A percentile compares a stretch with the other conserved stretches of the same genome.
Conservation (phyloP, 2,888 invertebrate species). For the Cyrtodaria siliqua region DNA sequence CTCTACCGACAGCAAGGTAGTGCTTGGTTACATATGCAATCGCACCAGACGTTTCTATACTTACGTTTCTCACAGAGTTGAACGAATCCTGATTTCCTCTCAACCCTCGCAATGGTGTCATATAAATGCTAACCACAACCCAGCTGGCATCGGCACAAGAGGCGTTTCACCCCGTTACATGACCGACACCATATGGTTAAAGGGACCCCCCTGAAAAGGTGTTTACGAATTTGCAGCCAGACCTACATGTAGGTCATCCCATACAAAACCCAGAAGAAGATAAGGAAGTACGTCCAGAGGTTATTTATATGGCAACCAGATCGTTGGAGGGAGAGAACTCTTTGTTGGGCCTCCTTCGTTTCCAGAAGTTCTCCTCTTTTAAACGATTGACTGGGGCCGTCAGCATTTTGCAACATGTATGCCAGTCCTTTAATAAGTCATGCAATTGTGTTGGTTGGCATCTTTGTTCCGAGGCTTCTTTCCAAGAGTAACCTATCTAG, state of each 20-base stretch:
- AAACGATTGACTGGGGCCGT: conserved; percentile 14
- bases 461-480: neutral
- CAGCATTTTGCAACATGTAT: conserved; percentile 16
- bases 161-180: neutral
- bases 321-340: neutral
- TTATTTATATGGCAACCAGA: conserved; percentile 16
- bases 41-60: neutral
- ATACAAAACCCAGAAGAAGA: conserved; percentile 27
- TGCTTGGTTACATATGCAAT: neutral
- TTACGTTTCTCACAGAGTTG: neutral
- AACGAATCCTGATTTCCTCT: neutral
- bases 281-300: conserved; percentile 27
- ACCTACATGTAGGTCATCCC: neutral
- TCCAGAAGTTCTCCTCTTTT: conserved; percentile 39
- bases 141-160: neutral
- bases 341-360: neutral
- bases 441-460: conserved; percentile 26
- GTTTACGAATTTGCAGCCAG: neutral
- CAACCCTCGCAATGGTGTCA: neutral
- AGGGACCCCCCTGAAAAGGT: neutral
- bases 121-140: neutral
- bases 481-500: neutral
- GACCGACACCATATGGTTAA: too few species aligned
- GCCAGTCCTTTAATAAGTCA: conserved; percentile 4
- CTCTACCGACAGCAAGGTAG: neutral